Percentiles rank a stretch among this genome's conserved stretches.
Evolutionary conservation across 2,888 invertebrate species (phyloP).

Genomic region (Agrotis exclamationis): DNA sequence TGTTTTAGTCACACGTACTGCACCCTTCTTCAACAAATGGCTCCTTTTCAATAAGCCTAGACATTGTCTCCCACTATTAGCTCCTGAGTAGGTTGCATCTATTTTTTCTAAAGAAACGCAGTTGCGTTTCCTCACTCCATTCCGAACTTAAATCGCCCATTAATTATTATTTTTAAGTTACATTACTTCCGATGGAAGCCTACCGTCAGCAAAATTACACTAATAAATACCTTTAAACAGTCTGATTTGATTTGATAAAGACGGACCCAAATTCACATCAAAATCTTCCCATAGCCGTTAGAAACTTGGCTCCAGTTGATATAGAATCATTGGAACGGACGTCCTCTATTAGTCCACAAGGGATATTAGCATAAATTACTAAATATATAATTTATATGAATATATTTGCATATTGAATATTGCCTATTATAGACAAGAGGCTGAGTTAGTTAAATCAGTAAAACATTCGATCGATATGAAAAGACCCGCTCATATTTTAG

Average conservation of each 20-base stretch:
- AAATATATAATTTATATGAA: slow-evolving; percentile 63
- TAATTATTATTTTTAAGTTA: slow-evolving; percentile 44
- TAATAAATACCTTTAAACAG: slow-evolving; percentile 61
- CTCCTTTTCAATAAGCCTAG: too few relatives aligned
- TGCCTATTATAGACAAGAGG: slow-evolving; percentile 53
- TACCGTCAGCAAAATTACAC: slow-evolving; percentile 55
- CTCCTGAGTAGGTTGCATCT: background rate
- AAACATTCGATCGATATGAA: slow-evolving; percentile 41
- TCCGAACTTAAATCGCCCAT: slow-evolving; percentile 23
- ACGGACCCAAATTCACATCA: slow-evolving; percentile 55
- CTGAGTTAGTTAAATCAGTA: slow-evolving; percentile 57
- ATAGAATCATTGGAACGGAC: slow-evolving; percentile 75
- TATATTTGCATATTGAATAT: slow-evolving; percentile 64
- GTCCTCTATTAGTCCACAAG: slow-evolving; percentile 79
- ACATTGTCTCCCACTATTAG: too few relatives aligned
- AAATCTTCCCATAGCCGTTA: slow-evolving; percentile 65
- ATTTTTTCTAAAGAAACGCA: slow-evolving; percentile 8
- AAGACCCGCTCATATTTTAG: slow-evolving; percentile 35
- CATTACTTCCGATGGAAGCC: slow-evolving; percentile 45
- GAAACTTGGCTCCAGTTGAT: slow-evolving; percentile 64
- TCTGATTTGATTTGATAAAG: slow-evolving; percentile 59
- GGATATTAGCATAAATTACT: slow-evolving; percentile 78
- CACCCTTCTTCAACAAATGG: too few relatives aligned
- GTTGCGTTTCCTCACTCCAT: background rate
- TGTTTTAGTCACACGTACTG: too few relatives aligned